Base-by-base conservation (phyloP, 2,797 vertebrate species). In the Xiphophorus birchmanni region DNA sequence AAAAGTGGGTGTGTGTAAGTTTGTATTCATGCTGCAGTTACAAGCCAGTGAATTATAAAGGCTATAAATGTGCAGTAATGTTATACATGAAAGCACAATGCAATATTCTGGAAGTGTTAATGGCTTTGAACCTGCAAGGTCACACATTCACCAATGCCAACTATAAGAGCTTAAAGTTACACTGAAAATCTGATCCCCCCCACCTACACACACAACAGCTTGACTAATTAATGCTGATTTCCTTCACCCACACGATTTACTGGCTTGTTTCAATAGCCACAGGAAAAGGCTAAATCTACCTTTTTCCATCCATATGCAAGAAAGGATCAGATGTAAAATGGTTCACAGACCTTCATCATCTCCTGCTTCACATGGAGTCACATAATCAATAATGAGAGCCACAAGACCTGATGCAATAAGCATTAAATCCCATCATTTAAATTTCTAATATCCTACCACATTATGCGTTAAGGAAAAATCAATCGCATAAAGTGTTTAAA, bases 331-430 rank as follows among this genome's bases (percentile, higher is more conserved):
- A 78, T 86, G 82, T 74, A 75, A 82, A 89, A 71, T 1, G 44
- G 60, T 60, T 75, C 10, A 29, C 74, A 58, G 35, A 29, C 73
- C 82, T 87, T 78, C 26, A 84, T 85, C 79, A 78, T 50, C 63
- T 40, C 21, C 76, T 35, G 80, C 69, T 74, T 73, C 80, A 76
- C 77, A 2, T 17, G 26, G 44, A 84, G 83, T 45, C 87, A 87
- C 72, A 71, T 73, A 82, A 89, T 91, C 91, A 89, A 88, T 91
- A 86, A 79, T 72, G 79, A 72, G 35, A 73, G 80, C 67, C 77
- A 37, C 35, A 9, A 32, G 63, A 74, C 40, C 56, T 44, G 74
- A 80, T 37, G 60, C 60, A 26, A 65, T 82, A 78, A 79, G n/a
- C 40, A 21, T 56, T 69, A 6, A 71, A 84, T 83, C 35, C 42